These are phyloP conservation scores for Myiagra hebetior DNA, from an alignment of 2,113 vertebrate species.

Conservation along the genomic window DNA sequence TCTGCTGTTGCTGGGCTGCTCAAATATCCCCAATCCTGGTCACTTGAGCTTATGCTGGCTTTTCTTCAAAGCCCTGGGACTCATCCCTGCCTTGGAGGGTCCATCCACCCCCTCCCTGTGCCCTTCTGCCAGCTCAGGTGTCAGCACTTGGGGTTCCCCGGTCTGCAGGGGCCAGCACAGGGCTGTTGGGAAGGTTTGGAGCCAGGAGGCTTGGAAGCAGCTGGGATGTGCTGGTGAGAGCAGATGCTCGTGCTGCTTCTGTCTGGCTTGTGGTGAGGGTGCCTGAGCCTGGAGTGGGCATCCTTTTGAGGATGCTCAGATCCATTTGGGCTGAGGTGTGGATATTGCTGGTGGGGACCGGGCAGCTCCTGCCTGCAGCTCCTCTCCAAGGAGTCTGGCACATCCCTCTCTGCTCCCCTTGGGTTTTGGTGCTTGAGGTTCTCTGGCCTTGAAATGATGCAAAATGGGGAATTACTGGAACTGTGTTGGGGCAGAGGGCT, in stretches of 20 bases:
- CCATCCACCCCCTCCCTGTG: not conserved
- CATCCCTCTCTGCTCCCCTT: not conserved
- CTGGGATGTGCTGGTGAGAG: not conserved
- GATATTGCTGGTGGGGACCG: not conserved
- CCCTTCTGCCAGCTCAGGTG: not conserved
- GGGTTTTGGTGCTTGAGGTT: not conserved
- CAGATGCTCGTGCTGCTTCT: not conserved
- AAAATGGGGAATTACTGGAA: not conserved
- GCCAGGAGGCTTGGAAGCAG: not conserved
- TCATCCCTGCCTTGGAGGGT: not conserved
- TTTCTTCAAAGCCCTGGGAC: not conserved
- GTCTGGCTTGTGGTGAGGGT: not conserved
- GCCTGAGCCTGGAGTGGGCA: not conserved
- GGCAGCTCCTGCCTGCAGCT: not conserved
- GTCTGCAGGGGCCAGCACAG: not conserved
- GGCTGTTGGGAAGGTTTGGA: not conserved
- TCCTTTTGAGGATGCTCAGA: rapidly evolving
- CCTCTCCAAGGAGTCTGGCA: not conserved
- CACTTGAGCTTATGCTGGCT: not conserved
- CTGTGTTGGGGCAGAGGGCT: not conserved
- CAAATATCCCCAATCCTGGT: not conserved
- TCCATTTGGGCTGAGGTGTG: rapidly evolving
- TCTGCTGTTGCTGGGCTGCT: not conserved
- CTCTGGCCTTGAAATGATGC: not conserved
- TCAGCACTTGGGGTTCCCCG: not conserved